Conservation (phyloP, 1,140 invertebrate genomes). For the honey bee (Apis mellifera) region Amel_HAv3.1 CM009940.2:9807001-9807500, state of each 20-base stretch:
- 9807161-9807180: too few relatives aligned
- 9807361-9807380: too few relatives aligned
- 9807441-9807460: too few relatives aligned
- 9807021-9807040: neutral
- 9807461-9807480: too few relatives aligned
- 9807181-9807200: too few relatives aligned
- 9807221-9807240: neutral
- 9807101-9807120: neutral
- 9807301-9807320: slow-evolving; percentile 25
- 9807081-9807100: neutral
- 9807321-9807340: neutral
- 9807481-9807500: too few relatives aligned
- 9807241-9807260: neutral
- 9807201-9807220: neutral
- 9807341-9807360: neutral
- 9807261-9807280: slow-evolving; percentile 17
- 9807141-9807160: too few relatives aligned
- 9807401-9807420: too few relatives aligned
- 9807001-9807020: neutral
- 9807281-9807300: slow-evolving; percentile 29
- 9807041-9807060: too few relatives aligned
- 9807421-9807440: too few relatives aligned
- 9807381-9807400: neutral
- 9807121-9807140: too few relatives aligned
- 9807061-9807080: too few relatives aligned